These are phyloP conservation scores for Xenopus borealis DNA, from an alignment of 2,113 vertebrate genomes.

Conservation along the genomic window DNA sequence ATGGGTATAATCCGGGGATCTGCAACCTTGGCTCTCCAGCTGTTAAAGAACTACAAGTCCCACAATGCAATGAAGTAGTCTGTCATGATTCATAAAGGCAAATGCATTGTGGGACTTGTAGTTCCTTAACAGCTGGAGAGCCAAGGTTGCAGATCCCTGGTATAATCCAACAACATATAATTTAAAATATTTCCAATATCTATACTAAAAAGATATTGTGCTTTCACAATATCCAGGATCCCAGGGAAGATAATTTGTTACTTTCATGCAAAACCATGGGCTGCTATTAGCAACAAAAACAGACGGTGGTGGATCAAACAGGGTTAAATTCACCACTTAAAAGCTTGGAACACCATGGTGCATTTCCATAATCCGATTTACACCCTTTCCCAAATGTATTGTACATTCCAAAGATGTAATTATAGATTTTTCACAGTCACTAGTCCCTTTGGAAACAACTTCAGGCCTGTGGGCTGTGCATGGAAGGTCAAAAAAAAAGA, in stretches of 20 bases:
- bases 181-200: too few relatives aligned
- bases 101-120: too few relatives aligned
- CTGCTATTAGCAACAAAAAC: background rate
- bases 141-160: too few relatives aligned
- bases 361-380: slow-evolving; percentile 58
- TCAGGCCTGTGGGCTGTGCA: slow-evolving; percentile 61
- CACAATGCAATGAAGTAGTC: too few relatives aligned
- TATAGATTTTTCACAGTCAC: slow-evolving; percentile 74
- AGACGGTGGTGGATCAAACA: slow-evolving; percentile 7
- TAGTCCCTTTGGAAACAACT: slow-evolving; percentile 73
- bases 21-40: too few relatives aligned
- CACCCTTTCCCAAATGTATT: slow-evolving; percentile 62
- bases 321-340: slow-evolving; percentile 37
- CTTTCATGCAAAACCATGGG: background rate
- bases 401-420: slow-evolving; percentile 72
- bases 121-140: too few relatives aligned
- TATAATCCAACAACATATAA: too few relatives aligned
- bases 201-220: too few relatives aligned
- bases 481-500: slow-evolving; percentile 68
- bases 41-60: too few relatives aligned
- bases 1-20: too few relatives aligned
- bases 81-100: too few relatives aligned
- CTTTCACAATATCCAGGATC: background rate
- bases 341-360: slow-evolving; percentile 48
- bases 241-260: background rate